Evolutionary conservation across 2,888 invertebrate genomes (phyloP), one percentile per base, ranked within the genome.

Genomic region (Platycnemis pennipes): DNA sequence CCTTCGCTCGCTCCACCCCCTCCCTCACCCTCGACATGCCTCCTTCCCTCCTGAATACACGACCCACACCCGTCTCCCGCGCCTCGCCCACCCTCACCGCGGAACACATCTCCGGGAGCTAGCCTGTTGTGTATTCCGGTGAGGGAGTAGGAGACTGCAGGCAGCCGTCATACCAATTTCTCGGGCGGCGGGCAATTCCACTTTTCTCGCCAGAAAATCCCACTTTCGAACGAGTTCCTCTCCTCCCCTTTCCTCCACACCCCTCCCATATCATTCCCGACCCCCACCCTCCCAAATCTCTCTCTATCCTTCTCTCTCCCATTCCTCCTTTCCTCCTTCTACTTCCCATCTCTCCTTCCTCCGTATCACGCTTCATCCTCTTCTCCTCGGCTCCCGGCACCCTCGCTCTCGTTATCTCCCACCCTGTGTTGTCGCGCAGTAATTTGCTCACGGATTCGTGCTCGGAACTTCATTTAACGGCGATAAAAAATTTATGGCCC

Each of bases 121-220:
- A 87, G 87, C 87, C 87, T 87, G 87, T 87, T 87, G 87, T 87
- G 87, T 87, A 87, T 87, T 87, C 87, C 87, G 87, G 87, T 87
- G 87, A 87, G 87, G 87, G 87, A 87, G 87, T n/a, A 87, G 46
- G 46, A 87, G 87, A 87, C 87, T 87, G 87, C 87, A 87, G 87
- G 44, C 87, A 87, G 46, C 87, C 87, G 87, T 87, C 87, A 87
- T 87, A 87, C 87, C 87, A 87, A 87, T 87, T 87, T 87, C 87
- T 87, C 87, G 87, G 77, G 77, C 87, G 86, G 42, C 77, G 42
- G 44, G 87, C 87, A 87, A 87, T 87, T 87, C 87, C 87, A 87
- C 87, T 87, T 87, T 87, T 87, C 87, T 87, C 87, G 87, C 87
- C 45, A 45, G 87, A 46, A 87, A 87, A 46, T 87, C 87, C 87